Evolutionary conservation across 2,888 invertebrate genomes (phyloP), one percentile per base, ranked within the genome.

Genomic region (Drosophila atripex): DNA sequence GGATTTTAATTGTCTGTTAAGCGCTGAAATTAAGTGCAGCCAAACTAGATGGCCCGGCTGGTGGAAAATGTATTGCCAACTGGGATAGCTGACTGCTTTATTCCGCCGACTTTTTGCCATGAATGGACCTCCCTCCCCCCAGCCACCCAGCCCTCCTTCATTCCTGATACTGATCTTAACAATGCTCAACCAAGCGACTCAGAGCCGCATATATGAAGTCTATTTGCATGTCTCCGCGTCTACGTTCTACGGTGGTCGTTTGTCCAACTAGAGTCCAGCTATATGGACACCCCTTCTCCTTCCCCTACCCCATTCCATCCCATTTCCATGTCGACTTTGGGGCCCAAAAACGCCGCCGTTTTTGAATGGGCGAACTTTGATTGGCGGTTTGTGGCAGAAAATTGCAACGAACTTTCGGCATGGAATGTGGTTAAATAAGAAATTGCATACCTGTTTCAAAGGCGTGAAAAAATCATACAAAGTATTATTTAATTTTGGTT

Each of bases 1-100:
- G 91, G 91, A 91, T 91, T 91, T 91, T 91, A 71, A 75, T 74
- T 72, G 75, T 90, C 91, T 90, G 89, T 90, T 90, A 90, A 90
- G 88, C 86, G 86, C 79, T 86, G 88, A 80, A 87, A 87, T 87
- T 87, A 88, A 85, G 88, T 87, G 88, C 88, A 83, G 86, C 80
- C 86, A 73, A 86, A 82, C 73, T 82, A 88, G 88, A 78, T 75
- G 71, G 77, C 69, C 72, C 61, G 61, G 35, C 5, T 57, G 70
- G 61, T 45, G 72, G 56, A 70, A 83, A 83, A 86, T 80, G 86
- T 76, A 80, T 80, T 76, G 76, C 86, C 78, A 77, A 74, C 59
- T 47, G 30, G 64, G 38, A 7, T 35, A 54, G 49, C 86, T 86
- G 86, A 82, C 82, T 82, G 82, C 82, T 82, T 82, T 82, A 82